These are phyloP conservation scores for Bubo bubo DNA, from an alignment of 2,113 vertebrate genomes.

Conservation along the genomic window DNA sequence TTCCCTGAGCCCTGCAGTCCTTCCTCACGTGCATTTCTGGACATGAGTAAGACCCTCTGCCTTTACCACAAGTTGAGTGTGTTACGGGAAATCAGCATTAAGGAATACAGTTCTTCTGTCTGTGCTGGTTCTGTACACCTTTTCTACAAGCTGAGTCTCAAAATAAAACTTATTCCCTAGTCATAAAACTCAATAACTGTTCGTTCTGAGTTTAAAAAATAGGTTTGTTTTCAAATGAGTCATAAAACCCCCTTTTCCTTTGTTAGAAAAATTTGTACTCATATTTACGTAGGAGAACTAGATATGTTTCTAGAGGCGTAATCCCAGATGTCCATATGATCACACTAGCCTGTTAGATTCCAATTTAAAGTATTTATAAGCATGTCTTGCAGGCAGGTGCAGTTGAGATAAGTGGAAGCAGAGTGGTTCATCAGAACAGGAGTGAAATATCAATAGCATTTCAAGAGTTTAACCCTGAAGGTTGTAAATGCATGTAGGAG, in stretches of 20 bases:
- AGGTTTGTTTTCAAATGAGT: neutral
- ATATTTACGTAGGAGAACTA: neutral
- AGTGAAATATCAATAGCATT: neutral
- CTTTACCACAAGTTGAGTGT: neutral
- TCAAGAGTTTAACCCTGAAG: neutral
- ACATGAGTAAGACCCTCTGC: neutral
- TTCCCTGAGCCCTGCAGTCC: neutral
- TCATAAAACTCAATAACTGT: neutral
- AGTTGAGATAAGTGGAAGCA: neutral
- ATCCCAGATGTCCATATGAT: neutral
- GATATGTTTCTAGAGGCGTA: neutral
- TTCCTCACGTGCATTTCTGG: neutral
- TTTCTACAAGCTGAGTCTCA: neutral
- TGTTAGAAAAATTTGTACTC: neutral
- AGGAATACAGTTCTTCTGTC: neutral
- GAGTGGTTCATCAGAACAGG: neutral
- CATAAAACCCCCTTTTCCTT: neutral
- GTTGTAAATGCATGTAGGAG: neutral
- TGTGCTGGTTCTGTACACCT: neutral
- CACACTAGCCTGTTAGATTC: neutral
- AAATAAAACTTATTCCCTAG: neutral
- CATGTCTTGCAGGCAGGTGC: neutral
- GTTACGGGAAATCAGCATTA: neutral
- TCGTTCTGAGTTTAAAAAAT: neutral
- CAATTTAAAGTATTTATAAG: neutral